Evolutionary conservation across 2,113 vertebrate species (phyloP), one percentile per base, ranked within the genome.

Genomic region (Oryzias melastigma): DNA sequence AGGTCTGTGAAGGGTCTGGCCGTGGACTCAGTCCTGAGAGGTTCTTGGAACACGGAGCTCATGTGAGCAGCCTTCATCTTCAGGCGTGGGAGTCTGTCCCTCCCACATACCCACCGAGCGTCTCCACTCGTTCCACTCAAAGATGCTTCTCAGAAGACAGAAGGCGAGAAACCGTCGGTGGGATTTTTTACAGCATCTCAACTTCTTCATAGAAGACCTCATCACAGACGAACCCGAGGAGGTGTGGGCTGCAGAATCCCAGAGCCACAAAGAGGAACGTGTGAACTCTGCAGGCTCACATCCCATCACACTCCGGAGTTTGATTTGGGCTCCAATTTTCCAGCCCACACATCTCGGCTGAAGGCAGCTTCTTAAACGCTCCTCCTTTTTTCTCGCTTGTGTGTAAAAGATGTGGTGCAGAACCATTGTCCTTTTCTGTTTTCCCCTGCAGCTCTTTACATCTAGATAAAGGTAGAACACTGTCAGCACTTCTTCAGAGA

Each of bases 401-500:
- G 62, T 53, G 22, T 55, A 48, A 64, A 54, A 52, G 62, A 62
- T 45, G 69, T 79, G 77, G 62, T 54, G 75, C 73, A 70, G 50
- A 73, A 68, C 48, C 27, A 5, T 41, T 4, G 0, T 29, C 29
- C 49, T 7, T 44, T 27, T 52, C 22, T 57, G 18, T 57, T 35
- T 22, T 0, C 14, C 40, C 43, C 53, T 27, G 58, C 49, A 35
- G 43, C 51, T 67, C 45, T 50, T 18, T 54, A 41, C 7, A 47
- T 63, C 58, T 54, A 78, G 71, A 85, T 87, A 71, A 86, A 77
- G 79, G 82, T 85, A 76, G 58, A 72, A 75, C 81, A 65, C 75
- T 75, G 87, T 88, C 87, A 88, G 85, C 76, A 75, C 53, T 78
- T 82, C 72, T 65, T 80, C 69, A 52, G 70, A 85, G 71, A 86